Evolutionary conservation across 2,113 vertebrate species (phyloP).

Genomic region (Apistogramma diplotaenia): DNA sequence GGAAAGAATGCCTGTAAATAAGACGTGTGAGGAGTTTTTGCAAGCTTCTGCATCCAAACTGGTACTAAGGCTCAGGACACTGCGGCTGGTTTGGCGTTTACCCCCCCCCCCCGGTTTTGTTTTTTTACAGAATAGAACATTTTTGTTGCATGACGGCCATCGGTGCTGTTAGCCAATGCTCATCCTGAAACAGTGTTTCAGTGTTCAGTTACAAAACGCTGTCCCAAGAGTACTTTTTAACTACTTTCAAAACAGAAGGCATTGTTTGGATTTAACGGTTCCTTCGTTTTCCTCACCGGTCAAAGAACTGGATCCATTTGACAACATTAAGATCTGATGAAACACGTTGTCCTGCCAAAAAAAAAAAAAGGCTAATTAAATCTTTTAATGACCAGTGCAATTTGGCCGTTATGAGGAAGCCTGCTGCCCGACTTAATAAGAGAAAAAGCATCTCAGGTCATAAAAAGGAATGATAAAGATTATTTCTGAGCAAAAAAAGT

Average conservation of each 20-base stretch:
- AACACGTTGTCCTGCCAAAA: not conserved
- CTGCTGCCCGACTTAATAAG: not conserved
- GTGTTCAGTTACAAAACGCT: not conserved
- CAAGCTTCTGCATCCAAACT: constrained; percentile 7
- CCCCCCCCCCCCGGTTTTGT: too few species aligned
- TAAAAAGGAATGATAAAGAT: not conserved
- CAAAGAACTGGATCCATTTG: not conserved
- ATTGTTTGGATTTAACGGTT: constrained; percentile 37
- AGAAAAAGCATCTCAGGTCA: not conserved
- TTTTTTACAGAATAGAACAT: too few species aligned
- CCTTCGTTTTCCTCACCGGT: constrained; percentile 8
- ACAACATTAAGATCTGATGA: not conserved
- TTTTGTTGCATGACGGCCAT: constrained; percentile 16
- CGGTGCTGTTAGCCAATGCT: not conserved
- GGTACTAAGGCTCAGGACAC: constrained; percentile 25
- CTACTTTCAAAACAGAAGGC: constrained; percentile 28
- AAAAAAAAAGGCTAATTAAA: not conserved
- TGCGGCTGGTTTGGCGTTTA: constrained; percentile 15
- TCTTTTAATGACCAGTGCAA: not conserved
- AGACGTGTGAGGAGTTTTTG: constrained; percentile 16
- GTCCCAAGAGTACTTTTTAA: constrained; percentile 20
- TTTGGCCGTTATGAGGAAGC: not conserved
- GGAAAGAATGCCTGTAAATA: constrained; percentile 61
- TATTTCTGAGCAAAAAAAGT: not conserved
- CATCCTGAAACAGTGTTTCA: not conserved